A percentile compares a stretch with the other conserved stretches of the same genome.
Conservation (phyloP, 2,113 vertebrate genomes). For the Myodes glareolus region DNA sequence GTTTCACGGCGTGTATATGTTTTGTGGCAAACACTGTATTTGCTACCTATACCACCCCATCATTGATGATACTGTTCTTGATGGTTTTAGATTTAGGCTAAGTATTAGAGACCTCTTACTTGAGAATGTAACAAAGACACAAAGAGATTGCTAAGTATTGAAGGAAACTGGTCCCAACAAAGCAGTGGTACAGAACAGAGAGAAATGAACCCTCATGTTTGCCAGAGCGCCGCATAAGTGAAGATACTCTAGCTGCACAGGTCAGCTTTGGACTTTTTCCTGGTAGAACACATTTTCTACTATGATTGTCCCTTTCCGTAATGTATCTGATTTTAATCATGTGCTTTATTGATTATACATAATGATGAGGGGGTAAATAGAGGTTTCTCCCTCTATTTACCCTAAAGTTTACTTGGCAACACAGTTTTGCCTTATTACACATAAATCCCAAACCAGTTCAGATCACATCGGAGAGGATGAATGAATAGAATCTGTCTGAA, state of each 20-base stretch:
- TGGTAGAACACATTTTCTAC: neutral
- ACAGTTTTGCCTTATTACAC: neutral
- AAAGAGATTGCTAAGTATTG: neutral
- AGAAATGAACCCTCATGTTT: neutral
- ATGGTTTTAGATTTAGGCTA: neutral
- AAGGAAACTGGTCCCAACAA: neutral
- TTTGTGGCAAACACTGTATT: too few relatives aligned
- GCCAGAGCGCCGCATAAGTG: neutral
- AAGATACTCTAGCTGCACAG: neutral
- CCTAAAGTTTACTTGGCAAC: neutral
- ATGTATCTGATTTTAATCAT: neutral
- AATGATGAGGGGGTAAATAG: neutral
- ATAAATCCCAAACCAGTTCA: neutral
- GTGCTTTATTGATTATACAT: neutral
- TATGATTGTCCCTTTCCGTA: neutral
- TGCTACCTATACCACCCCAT: neutral
- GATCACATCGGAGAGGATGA: neutral
- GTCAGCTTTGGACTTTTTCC: neutral
- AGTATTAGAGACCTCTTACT: neutral
- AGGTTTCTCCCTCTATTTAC: neutral
- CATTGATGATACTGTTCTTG: neutral
- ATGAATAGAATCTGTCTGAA: neutral
- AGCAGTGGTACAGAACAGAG: neutral
- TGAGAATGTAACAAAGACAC: neutral
- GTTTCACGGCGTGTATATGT: neutral